Conservation (phyloP, 2,113 vertebrate genomes). For the Ancistrus triradiatus region DNA sequence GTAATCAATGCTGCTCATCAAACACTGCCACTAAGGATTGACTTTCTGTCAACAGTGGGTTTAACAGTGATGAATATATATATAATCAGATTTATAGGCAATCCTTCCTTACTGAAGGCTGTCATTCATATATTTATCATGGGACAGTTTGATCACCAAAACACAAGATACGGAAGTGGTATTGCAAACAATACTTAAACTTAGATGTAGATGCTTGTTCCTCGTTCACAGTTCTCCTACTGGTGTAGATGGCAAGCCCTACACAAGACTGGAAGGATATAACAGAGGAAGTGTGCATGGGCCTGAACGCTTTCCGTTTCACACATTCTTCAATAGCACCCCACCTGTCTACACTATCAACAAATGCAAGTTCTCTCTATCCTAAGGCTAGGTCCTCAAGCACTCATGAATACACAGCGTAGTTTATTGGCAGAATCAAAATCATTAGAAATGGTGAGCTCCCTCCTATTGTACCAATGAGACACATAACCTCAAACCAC, state of each 20-base stretch:
- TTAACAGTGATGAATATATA: not conserved
- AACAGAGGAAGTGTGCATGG: constrained; percentile 60
- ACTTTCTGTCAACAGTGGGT: too few relatives aligned
- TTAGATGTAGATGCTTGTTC: not conserved
- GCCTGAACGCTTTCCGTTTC: constrained; percentile 61
- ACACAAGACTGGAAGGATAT: constrained; percentile 60
- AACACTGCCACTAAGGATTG: too few relatives aligned
- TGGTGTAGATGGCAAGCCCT: constrained; percentile 32
- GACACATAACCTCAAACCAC: too few relatives aligned
- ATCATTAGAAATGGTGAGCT: too few relatives aligned
- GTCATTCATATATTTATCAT: too few relatives aligned
- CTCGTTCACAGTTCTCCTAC: constrained; percentile 25
- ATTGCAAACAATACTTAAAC: not conserved
- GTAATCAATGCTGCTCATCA: not conserved
- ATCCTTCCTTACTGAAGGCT: too few relatives aligned
- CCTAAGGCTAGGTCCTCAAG: too few relatives aligned
- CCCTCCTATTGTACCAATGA: too few relatives aligned
- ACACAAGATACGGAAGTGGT: not conserved
- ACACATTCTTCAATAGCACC: constrained; percentile 34
- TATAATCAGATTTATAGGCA: too few relatives aligned
- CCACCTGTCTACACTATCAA: constrained; percentile 32
- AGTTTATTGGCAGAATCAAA: too few relatives aligned
- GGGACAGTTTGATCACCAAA: not conserved
- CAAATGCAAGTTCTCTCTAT: constrained; percentile 7
- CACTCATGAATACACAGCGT: too few relatives aligned